Evolutionary conservation across 2,888 invertebrate species (phyloP), one percentile per base, ranked within the genome.

Genomic region (Pharmacophagus antenor): DNA sequence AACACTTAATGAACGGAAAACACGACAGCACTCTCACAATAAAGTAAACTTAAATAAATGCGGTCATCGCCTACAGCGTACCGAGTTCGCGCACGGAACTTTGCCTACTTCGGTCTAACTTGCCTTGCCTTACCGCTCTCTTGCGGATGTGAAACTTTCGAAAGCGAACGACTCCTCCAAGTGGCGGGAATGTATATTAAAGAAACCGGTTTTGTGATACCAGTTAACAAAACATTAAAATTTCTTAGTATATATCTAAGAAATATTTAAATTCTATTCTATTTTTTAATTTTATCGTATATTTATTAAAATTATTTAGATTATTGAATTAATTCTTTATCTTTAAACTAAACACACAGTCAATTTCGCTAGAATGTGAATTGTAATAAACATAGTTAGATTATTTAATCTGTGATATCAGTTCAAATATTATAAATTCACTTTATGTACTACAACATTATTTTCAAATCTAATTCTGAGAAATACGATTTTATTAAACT

Each of bases 101-200:
- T 83, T 78, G 82, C 85, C 85, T 86, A 83, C 84, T 85, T 85
- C 76, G 71, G 74, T 48, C 41, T 72, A 74, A 77, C 75, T 82
- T 80, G 79, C 77, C 70, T 72, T 72, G 67, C 70, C 73, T 85
- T 82, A 82, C 88, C 89, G 85, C 88, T 88, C 89, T 87, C 89
- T 89, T 88, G 82, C 88, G 89, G 90, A 90, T 89, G 88, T 88
- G 84, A 89, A 90, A 90, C 90, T 90, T 90, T 90, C 89, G 88
- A 90, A 90, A 90, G 86, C 85, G 80, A 83, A 78, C 70, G 74
- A 82, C 86, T 77, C 87, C 85, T 68, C 86, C 90, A 86, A 87
- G 89, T 82, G 89, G 88, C 83, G 80, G 84, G 88, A 88, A 90
- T 89, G 86, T 74, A 78, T 85, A 87, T 82, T 85, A 88, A 77